phyloP scores from a whole-genome alignment of 2,113 vertebrate genomes.

The Panthera tigris region DNA sequence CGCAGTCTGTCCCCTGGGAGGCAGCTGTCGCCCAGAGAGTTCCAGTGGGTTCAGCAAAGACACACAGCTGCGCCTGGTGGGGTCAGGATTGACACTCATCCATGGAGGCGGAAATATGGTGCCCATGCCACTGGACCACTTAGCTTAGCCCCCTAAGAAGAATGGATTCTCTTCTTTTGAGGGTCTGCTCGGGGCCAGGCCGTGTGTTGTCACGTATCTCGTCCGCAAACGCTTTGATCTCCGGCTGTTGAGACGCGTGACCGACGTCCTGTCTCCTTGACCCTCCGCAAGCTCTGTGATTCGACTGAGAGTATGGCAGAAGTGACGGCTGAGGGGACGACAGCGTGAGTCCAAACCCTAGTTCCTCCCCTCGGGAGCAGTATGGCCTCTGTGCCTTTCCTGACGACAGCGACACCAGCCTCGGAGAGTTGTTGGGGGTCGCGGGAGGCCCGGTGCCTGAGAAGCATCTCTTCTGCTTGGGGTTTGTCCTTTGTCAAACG shows the following conservation, averaged over 20 bases:
- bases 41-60: not conserved
- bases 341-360: not conserved
- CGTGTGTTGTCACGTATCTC: not conserved
- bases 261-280: not conserved
- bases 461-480: not conserved
- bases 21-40: not conserved
- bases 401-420: not conserved
- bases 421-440: not conserved
- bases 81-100: not conserved
- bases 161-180: not conserved
- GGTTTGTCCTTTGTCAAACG: not conserved
- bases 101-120: not conserved
- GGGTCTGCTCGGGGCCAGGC: not conserved
- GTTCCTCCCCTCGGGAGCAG: not conserved
- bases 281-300: not conserved
- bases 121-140: not conserved
- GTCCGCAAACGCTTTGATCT: not conserved
- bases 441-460: not conserved
- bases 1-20: not conserved
- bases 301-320: not conserved
- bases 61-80: not conserved
- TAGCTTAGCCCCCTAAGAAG: not conserved
- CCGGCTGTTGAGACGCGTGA: not conserved
- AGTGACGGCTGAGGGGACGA: not conserved
- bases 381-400: not conserved